phyloP scores from a whole-genome alignment of 1,140 invertebrate genomes.

The Drosophila auraria region DNA sequence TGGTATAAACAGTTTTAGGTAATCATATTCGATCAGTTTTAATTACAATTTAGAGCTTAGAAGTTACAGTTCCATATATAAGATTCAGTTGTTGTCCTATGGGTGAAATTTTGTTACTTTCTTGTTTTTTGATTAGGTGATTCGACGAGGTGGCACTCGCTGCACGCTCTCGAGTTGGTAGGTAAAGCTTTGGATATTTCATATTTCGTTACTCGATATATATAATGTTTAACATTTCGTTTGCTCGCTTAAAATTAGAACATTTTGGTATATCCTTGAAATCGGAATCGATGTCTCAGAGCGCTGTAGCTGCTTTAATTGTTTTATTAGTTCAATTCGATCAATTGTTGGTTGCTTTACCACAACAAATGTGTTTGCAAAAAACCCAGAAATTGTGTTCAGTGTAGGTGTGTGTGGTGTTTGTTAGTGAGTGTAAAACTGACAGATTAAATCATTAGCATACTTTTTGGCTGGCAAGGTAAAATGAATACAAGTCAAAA shows the following conservation, averaged over 20 bases:
- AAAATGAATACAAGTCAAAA: not conserved
- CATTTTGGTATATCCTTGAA: slow-evolving; percentile 45
- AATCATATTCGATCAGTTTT: slow-evolving; percentile 30
- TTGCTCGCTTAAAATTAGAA: slow-evolving; percentile 52
- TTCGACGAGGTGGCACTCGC: slow-evolving; percentile 4
- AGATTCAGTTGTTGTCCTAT: slow-evolving; percentile 57
- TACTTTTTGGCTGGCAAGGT: slow-evolving; percentile 36
- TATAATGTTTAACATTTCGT: slow-evolving; percentile 39
- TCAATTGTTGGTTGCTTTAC: slow-evolving; percentile 12
- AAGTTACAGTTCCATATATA: slow-evolving; percentile 71
- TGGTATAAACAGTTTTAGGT: slow-evolving; percentile 43
- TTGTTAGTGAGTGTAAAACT: slow-evolving; percentile 2
- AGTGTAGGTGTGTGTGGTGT: slow-evolving; percentile 15
- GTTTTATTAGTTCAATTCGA: slow-evolving; percentile 17
- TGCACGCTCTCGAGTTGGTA: slow-evolving; percentile 23
- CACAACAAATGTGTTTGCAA: slow-evolving; percentile 49
- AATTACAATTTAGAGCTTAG: slow-evolving; percentile 65
- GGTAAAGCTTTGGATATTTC: slow-evolving; percentile 53
- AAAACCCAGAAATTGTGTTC: slow-evolving; percentile 57
- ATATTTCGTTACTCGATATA: slow-evolving; percentile 49
- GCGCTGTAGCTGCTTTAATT: slow-evolving; percentile 39
- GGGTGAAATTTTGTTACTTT: slow-evolving; percentile 21
- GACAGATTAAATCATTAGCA: slow-evolving; percentile 10
- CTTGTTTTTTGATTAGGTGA: slow-evolving; percentile 37
- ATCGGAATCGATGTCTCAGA: slow-evolving; percentile 52